Evolutionary conservation across 1,140 invertebrate genomes (phyloP).

Genomic region (Solenopsis invicta): DNA sequence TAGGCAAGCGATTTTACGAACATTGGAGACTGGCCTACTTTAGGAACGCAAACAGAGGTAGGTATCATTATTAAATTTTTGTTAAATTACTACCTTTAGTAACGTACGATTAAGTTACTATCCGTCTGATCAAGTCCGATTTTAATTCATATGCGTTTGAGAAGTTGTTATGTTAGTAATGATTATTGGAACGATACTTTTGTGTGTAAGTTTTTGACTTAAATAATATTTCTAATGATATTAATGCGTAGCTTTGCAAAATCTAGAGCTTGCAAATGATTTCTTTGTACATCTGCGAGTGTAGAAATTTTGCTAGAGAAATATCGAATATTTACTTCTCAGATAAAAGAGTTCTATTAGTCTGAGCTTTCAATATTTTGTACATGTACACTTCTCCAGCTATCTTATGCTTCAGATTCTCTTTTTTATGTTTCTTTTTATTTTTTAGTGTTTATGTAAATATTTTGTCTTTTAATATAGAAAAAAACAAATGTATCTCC

Average conservation of each 20-base stretch:
- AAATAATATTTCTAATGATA: conserved; percentile 5
- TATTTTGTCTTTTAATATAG: conserved; percentile 70
- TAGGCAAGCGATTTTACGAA: conserved; percentile 92
- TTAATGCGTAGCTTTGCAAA: conserved; percentile 74
- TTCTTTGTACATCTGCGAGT: conserved; percentile 70
- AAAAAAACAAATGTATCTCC: conserved; percentile 79
- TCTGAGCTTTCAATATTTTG: conserved; percentile 18
- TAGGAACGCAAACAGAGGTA: conserved; percentile 88
- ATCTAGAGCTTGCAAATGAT: conserved; percentile 79
- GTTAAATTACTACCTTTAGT: background rate
- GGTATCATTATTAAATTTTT: conserved; percentile 62
- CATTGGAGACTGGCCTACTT: conserved; percentile 93
- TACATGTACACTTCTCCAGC: conserved; percentile 11
- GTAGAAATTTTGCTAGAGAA: conserved; percentile 83
- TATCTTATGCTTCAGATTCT: background rate
- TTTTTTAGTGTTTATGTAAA: background rate
- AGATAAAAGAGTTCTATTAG: background rate
- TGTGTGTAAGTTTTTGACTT: background rate
- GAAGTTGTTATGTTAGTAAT: background rate
- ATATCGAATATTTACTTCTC: conserved; percentile 35
- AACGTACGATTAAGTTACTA: background rate
- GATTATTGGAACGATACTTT: background rate
- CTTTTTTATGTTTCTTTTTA: background rate
- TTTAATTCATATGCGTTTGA: background rate
- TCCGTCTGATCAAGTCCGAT: background rate